phyloP scores from a whole-genome alignment of 2,888 invertebrate genomes.

The Yponomeuta sedellus region DNA sequence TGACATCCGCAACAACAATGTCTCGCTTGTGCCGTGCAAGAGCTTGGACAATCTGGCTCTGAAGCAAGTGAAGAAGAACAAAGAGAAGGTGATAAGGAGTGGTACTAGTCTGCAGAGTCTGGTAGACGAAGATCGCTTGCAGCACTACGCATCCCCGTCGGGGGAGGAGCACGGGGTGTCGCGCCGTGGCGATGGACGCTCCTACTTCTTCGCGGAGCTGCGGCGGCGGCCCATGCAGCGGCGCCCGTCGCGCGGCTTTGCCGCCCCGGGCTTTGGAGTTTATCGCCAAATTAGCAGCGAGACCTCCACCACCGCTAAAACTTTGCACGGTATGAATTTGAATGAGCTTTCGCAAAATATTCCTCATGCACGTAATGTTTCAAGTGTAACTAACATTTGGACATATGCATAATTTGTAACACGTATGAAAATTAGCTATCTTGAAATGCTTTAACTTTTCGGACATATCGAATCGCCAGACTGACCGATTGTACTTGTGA shows the following conservation, averaged over 20 bases:
- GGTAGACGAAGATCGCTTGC: constrained; percentile 50
- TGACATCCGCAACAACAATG: constrained; percentile 60
- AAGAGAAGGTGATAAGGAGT: constrained; percentile 40
- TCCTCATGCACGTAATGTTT: neutral
- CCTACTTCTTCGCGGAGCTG: constrained; percentile 58
- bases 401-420: neutral
- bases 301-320: constrained; percentile 32
- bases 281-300: constrained; percentile 63
- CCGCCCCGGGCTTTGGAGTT: constrained; percentile 56
- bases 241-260: constrained; percentile 44
- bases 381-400: neutral
- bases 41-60: constrained; percentile 68
- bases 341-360: neutral
- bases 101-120: constrained; percentile 65
- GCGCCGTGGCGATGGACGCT: constrained; percentile 46
- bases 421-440: neutral
- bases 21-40: constrained; percentile 55
- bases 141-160: constrained; percentile 52
- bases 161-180: constrained; percentile 35
- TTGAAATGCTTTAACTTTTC: neutral
- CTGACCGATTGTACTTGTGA: constrained; percentile 13
- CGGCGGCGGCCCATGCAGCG: constrained; percentile 44
- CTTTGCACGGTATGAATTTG: constrained; percentile 37
- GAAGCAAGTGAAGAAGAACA: constrained; percentile 37
- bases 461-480: constrained; percentile 9